A percentile compares a stretch with the other conserved stretches of the same genome.
Conservation (phyloP, 2,113 vertebrate genomes). For the zebrafish (Danio rerio) region DNA sequence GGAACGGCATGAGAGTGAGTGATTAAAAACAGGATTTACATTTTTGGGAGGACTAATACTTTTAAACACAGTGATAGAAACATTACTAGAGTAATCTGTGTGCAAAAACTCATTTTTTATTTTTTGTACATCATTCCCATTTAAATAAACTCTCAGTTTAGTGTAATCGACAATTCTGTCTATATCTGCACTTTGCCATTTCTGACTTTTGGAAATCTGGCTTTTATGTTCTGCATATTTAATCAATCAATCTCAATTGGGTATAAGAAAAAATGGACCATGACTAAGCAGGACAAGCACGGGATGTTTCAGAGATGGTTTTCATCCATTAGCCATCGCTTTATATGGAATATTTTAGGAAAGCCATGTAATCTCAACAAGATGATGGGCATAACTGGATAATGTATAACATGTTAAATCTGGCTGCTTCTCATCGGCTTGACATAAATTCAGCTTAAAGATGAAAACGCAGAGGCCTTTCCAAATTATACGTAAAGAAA, state of each 20-base stretch:
- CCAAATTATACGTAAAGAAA: constrained; percentile 46
- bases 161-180: not conserved
- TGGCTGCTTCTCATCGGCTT: constrained; percentile 46
- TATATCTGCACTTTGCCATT: not conserved
- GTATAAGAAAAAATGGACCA: constrained; percentile 19
- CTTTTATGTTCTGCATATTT: constrained; percentile 4
- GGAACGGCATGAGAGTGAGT: no score
- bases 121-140: no score
- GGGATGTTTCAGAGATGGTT: constrained; percentile 12
- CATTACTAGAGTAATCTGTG: no score
- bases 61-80: no score
- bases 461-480: constrained; percentile 45
- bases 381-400: constrained; percentile 62
- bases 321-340: constrained; percentile 51
- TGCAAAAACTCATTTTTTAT: no score
- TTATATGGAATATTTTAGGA: constrained; percentile 60
- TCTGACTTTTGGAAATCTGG: not conserved
- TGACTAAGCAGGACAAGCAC: not conserved
- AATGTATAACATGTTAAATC: constrained; percentile 69
- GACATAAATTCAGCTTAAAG: constrained; percentile 58
- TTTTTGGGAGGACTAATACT: no score
- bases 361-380: constrained; percentile 66
- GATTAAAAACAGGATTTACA: no score
- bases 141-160: not conserved
- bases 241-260: not conserved